Percentiles rank a stretch among this genome's conserved stretches.
Conservation (phyloP, 2,797 vertebrate species). For the Melanotaenia nigrans region DNA sequence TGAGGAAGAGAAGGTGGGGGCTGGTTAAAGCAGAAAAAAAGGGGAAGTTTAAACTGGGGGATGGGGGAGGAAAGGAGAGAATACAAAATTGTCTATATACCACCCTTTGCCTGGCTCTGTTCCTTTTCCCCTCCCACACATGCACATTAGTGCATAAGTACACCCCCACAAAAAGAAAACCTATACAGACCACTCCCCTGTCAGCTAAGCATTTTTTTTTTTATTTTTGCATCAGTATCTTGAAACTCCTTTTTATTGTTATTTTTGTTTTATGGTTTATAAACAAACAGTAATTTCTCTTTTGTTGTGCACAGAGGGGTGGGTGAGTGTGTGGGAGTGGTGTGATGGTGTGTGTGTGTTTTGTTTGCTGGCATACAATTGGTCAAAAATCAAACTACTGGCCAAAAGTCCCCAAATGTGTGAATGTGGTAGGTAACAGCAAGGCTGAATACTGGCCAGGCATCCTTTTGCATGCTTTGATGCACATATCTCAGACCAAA, state of each 20-base stretch:
- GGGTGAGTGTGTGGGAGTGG: constrained; percentile 28
- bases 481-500: constrained; percentile 47
- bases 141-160: constrained; percentile 24
- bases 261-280: constrained; percentile 44
- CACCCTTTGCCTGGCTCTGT: constrained; percentile 60
- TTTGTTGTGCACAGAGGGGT: constrained; percentile 16
- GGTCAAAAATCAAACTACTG: constrained; percentile 17
- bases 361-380: constrained; percentile 50
- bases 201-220: constrained; percentile 53
- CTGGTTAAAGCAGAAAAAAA: constrained; percentile 19
- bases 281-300: constrained; percentile 69
- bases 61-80: constrained; percentile 73
- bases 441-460: constrained; percentile 57
- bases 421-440: constrained; percentile 47
- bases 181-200: constrained; percentile 66
- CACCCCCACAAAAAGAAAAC: constrained; percentile 20
- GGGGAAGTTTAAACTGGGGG: constrained; percentile 58
- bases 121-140: constrained; percentile 43
- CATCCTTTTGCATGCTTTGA: constrained; percentile 62
- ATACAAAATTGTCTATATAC: constrained; percentile 78
- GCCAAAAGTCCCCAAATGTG: constrained; percentile 50
- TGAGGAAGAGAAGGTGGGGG: constrained; percentile 45
- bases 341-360: constrained; percentile 19
- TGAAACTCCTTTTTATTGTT: constrained; percentile 31
- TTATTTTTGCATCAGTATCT: constrained; percentile 62